Evolutionary conservation across 1,140 invertebrate genomes (phyloP), one percentile per base, ranked within the genome.

Genomic region (Latrodectus geometricus): DNA sequence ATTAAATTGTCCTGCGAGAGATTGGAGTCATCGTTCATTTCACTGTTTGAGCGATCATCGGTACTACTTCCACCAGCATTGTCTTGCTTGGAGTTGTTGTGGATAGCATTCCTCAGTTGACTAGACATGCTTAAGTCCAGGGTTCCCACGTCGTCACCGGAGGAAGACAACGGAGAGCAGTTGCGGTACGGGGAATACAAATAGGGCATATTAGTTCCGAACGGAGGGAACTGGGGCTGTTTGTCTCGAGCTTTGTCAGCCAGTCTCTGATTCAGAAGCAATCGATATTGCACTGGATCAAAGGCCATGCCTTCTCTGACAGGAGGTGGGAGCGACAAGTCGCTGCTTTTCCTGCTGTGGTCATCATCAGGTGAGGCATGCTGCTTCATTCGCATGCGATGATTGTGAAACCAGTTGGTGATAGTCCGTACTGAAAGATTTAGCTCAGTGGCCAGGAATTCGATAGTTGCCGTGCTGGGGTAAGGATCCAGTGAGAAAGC

Each of bases 361-460:
- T 88, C 78, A 21, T 82, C 79, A 23, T 84, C 87, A 3, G 54
- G 12, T 4, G 72, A 70, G n/a, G 86, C 61, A 14, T 94, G 93
- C 90, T 98, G 97, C 91, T 99, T 99, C 90, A 99, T 93, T 78
- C 98, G 94, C 97, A 99, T 99, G 84, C 98, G 94, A 91, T 99
- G 97, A 91, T 99, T 99, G 92, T 99, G 98, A 93, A 99, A 99
- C 98, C 98, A 99, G 91, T 99, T 99, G 20, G 97, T 98, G 85
- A 99, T 98, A 54, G 98, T 99, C 88, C 98, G 93, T 12, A 97
- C 96, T 4, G 97, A 96, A n/a, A 99, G 92, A 12, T 94, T 95
- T 11, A 99, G 92, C 91, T 99, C 97, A 21, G 94, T 93, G 15
- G 97, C 97, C 78, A 99, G 92, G 89, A 97, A 97, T 91, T 99